A percentile compares a stretch with the other conserved stretches of the same genome.
Conservation (phyloP, 2,888 invertebrate species). For the Embidobia sp. region DNA sequence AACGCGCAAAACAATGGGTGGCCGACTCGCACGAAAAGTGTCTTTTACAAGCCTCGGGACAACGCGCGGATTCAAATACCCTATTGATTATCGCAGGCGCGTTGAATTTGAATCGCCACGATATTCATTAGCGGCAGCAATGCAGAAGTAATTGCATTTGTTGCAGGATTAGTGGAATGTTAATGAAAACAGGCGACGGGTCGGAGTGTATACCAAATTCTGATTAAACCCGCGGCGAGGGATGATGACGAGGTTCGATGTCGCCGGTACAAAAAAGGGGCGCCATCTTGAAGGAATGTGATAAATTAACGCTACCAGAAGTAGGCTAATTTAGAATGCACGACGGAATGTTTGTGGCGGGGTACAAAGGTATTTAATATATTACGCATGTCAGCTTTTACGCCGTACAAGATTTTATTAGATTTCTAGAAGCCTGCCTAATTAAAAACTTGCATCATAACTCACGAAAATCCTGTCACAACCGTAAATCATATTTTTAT, state of each 20-base stretch:
- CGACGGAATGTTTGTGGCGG: conserved; percentile 49
- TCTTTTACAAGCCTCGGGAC: conserved; percentile 56
- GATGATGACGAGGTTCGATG: conserved; percentile 47
- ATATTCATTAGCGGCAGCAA: conserved; percentile 77
- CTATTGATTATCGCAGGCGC: conserved; percentile 73
- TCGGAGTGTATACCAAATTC: conserved; percentile 72
- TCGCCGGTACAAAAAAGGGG: conserved; percentile 15
- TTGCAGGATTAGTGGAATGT: conserved; percentile 80
- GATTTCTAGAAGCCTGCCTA: conserved; percentile 57
- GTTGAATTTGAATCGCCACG: conserved; percentile 60
- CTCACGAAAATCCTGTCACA: conserved; percentile 54
- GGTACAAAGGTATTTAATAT: conserved; percentile 59
- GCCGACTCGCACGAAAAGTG: conserved; percentile 31
- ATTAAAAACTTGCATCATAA: conserved; percentile 62
- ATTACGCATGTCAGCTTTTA: conserved; percentile 53
- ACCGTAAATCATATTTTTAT: conserved; percentile 54
- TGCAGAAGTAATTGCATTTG: conserved; percentile 80
- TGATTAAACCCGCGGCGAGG: conserved; percentile 71
- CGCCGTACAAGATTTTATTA: conserved; percentile 58
- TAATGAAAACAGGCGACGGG: conserved; percentile 78
- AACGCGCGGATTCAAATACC: conserved; percentile 49
- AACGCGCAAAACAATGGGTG: conserved; percentile 34
- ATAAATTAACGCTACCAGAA: conserved; percentile 48
- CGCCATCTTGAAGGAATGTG: conserved; percentile 48
- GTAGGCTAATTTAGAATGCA: conserved; percentile 58